Evolutionary conservation across 2,888 invertebrate genomes (phyloP), one percentile per base, ranked within the genome.

Genomic region (Melanophora roralis): DNA sequence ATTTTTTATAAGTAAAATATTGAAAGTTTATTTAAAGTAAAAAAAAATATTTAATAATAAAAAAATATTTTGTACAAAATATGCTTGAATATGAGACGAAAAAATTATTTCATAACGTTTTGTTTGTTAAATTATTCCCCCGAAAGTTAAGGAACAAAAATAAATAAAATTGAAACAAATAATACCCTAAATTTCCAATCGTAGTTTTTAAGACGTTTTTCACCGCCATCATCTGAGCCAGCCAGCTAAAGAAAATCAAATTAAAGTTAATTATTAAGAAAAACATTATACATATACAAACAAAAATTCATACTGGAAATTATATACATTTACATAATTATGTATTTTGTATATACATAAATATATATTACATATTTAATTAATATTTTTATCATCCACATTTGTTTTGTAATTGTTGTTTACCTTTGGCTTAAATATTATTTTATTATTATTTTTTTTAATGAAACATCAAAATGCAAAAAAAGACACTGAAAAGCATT

Each of bases 171-270:
- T 62, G 53, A 59, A 71, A 71, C 69, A 82, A 83, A 85, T 87
- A 88, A 90, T 91, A 91, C 91, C 91, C 91, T 90, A 90, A 91
- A 91, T 90, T 91, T 91, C 91, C 91, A 91, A 88, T 91, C 91
- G 90, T 89, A 89, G 90, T 89, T 90, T 89, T 90, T 90, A 86
- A 87, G 87, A 85, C 86, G 86, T 86, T 87, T 89, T 82, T 86
- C 87, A 80, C 84, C 86, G 82, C 83, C 85, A 76, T 90, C 90
- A 84, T 90, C 89, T 86, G 86, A 87, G 87, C 88, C 88, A 85
- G 88, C 86, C 89, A 88, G 87, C 87, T 88, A 82, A 76, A 80
- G 80, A 59, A 76, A 76, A 80, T 80, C 83, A 82, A 79, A 76
- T 76, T 51, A 59, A 69, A 68, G 43, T 68, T 67, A 45, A 69